These are phyloP conservation scores for Montipora cactus DNA, from an alignment of 64 coral and sea anemone genomes.

Conservation along the genomic window DNA sequence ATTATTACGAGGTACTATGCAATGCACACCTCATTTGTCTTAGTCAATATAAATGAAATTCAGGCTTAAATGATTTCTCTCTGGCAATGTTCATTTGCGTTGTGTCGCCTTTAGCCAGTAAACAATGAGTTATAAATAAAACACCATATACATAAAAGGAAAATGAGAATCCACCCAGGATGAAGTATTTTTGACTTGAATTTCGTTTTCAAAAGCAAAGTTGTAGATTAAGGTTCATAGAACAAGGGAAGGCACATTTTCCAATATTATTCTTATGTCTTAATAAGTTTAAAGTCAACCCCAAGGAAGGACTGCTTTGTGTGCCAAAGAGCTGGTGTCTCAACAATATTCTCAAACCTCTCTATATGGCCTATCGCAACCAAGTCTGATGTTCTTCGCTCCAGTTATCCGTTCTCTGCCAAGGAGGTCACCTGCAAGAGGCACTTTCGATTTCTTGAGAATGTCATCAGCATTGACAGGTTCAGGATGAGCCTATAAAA, in stretches of 20 bases:
- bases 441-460: slow-evolving; percentile 49
- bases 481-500: neutral
- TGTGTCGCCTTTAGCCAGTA: neutral
- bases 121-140: neutral
- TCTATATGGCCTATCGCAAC: slow-evolving; percentile 57
- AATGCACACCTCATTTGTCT: neutral
- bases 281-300: neutral
- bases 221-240: neutral
- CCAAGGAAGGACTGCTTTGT: slow-evolving; percentile 32
- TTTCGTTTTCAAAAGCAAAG: neutral
- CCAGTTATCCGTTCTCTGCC: slow-evolving; percentile 75
- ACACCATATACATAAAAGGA: neutral
- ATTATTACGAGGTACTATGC: neutral
- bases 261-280: neutral
- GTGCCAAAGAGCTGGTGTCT: slow-evolving; percentile 35
- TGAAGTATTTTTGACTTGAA: neutral
- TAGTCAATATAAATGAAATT: neutral
- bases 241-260: neutral
- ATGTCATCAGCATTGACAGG: slow-evolving; percentile 20
- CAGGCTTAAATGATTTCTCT: neutral
- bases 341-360: slow-evolving; percentile 24
- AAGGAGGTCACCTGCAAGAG: slow-evolving; percentile 66
- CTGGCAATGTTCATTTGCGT: neutral
- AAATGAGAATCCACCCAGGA: neutral
- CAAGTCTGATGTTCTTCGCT: slow-evolving; percentile 76